phyloP scores from a whole-genome alignment of 2,888 invertebrate species.

The Operophtera brumata region DNA sequence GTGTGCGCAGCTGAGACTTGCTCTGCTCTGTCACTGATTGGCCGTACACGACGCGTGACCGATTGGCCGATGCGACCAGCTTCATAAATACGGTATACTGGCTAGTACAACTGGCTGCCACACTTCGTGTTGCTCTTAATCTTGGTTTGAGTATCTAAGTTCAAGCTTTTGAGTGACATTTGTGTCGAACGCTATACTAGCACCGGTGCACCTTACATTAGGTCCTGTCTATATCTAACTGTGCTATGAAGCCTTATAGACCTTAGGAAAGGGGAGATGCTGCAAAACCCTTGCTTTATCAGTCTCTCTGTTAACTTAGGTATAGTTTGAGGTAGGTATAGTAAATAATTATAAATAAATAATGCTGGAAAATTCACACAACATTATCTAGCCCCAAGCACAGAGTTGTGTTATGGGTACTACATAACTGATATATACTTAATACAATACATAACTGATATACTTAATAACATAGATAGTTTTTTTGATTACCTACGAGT shows the following conservation, averaged over 20 bases:
- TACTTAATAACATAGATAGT: no score
- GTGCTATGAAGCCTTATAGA: background rate
- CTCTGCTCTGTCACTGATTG: background rate
- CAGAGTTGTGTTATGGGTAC: no score
- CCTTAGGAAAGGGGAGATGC: background rate
- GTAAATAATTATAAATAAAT: no score
- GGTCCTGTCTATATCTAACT: conserved; percentile 10
- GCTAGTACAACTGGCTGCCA: conserved; percentile 2
- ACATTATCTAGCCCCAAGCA: no score
- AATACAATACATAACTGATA: no score
- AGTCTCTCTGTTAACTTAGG: no score
- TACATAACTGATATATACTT: no score
- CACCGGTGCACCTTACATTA: background rate
- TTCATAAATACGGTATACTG: conserved; percentile 8
- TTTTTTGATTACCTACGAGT: no score
- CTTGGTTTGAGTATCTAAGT: conserved; percentile 11
- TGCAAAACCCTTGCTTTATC: background rate
- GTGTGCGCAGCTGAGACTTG: background rate
- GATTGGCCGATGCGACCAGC: background rate
- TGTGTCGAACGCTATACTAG: background rate
- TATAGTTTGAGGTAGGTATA: no score
- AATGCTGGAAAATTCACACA: no score
- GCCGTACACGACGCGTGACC: conserved; percentile 9
- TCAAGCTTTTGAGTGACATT: conserved; percentile 2
- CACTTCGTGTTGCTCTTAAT: conserved; percentile 16